Base-by-base conservation (phyloP, 2,113 vertebrate genomes). In the Pseudolaguvia tuberculata region DNA sequence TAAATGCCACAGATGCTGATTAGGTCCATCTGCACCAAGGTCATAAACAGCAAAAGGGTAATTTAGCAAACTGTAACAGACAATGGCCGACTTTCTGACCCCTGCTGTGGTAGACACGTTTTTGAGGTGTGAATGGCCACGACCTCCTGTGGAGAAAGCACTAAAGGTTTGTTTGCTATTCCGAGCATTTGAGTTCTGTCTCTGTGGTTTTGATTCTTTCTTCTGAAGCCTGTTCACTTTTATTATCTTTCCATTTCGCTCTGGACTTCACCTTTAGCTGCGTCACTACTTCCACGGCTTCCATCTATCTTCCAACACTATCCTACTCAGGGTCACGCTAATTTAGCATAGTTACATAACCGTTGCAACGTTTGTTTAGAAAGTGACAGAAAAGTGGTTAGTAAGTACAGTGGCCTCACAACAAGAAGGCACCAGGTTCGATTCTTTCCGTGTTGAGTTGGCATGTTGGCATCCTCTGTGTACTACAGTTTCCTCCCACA, bases 1-100 rank as follows among this genome's bases (percentile, higher is more conserved):
- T 50, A 66, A 77, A 7, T n/a, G 39, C 29, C 39, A 69, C 77
- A 75, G 77, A 57, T 53, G 62, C 58, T 73, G 69, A 76, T 76
- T 53, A 76, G 63, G 6, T 25, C 17, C 72, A 75, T 48, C 47
- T 75, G 53, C 9, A 13, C 18, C 70, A 70, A 81, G 65, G 70
- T 74, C 66, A 73, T 25, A 45, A 78, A 31, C 12, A 56, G 55
- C 5, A 61, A 76, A 67, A 50, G 63, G 63, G 29, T 50, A 67
- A 67, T 67, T 42, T 8, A 42, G 63, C 63, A 67, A 67, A 67
- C 45, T 29, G 45, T 13, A 25, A 29, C 45, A 67, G 47, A 27
- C 14, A 17, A 29, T 4, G 35, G 63, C 50, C 39, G n/a, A 65
- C 35, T 79, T 42, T 63, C 21, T 20, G 25, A 57, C 50, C 29